Base-by-base conservation (phyloP, 2,113 vertebrate species). In the Siphamia tubifer region DNA sequence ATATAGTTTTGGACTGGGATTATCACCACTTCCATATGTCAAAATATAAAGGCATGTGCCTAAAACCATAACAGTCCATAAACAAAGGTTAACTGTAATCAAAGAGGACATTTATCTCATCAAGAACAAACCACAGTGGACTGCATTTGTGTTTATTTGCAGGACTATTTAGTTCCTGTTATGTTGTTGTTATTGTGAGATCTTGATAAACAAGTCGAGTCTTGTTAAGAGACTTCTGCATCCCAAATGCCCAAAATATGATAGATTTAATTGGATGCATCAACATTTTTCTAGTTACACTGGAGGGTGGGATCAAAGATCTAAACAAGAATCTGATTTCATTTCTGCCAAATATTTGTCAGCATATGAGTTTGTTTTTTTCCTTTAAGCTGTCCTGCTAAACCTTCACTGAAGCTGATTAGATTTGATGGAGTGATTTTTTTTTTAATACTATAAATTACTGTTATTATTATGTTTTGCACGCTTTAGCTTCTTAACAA, bases 361-460 rank as follows among this genome's bases (percentile, higher is more conserved):
- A 27, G 11, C 25, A 38, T 51, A 38, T 17, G 9, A 20, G 13
- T 42, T 45, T n/a, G n/a, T n/a, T n/a, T n/a, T 9, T 28, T 55
- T 66, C 68, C 69, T 68, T 65, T 58, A 24, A 42, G 27, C 38
- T 72, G 17, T 47, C 56, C 32, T 47, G 13, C 42, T 12, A 31
- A 58, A 34, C 45, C 54, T 68, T 51, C 3, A 4, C 27, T 31
- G 31, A 34, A 71, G 60, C 39, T 68, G 63, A 65, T 72, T 55
- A 42, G 27, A 68, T 61, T 57, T 39, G 21, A 55, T 53, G 9
- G 20, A 55, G 36, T 65, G 20, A 24, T 16, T 45, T 48, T 49
- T 48, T 49, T 58, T 40, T 48, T 45, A 28, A 36, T n/a, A 30
- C 17, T 9, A 25, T 69, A 53, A 74, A 61, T 69, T 69, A 63